A percentile compares a stretch with the other conserved stretches of the same genome.
Conservation (phyloP, 2,797 vertebrate species). For the Muraenolepis orangiensis region DNA sequence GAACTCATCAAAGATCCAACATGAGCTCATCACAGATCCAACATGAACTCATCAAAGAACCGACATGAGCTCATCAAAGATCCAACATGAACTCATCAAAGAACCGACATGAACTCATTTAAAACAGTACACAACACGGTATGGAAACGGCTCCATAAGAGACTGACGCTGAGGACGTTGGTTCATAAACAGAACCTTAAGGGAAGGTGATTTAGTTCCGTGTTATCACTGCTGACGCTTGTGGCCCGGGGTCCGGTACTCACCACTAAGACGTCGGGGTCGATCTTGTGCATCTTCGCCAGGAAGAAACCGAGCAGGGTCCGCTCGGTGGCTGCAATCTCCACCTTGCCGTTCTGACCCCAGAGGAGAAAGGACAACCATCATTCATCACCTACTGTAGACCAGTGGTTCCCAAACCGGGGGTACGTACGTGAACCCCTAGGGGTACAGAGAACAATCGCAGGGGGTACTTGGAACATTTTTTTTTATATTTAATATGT, state of each 20-base stretch:
- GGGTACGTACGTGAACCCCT: too few relatives aligned
- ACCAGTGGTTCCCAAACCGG: too few relatives aligned
- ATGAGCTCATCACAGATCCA: not conserved
- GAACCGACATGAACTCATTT: not conserved
- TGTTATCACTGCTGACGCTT: too few relatives aligned
- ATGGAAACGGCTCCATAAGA: not conserved
- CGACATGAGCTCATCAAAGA: not conserved
- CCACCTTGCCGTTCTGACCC: conserved; percentile 86
- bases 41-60: not conserved
- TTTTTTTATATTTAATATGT: too few relatives aligned
- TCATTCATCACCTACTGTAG: not conserved
- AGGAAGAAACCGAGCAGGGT: conserved; percentile 92
- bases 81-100: not conserved
- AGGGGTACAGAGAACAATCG: too few relatives aligned
- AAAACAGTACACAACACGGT: not conserved
- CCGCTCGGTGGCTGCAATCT: conserved; percentile 89
- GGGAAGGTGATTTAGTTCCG: not conserved
- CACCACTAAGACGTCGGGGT: conserved; percentile 96
- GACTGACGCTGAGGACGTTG: too few relatives aligned
- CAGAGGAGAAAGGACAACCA: not conserved
- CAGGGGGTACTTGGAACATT: too few relatives aligned
- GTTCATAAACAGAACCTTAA: too few relatives aligned
- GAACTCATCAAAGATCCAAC: not conserved
- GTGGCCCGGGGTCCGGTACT: conserved; percentile 56
- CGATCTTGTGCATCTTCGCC: conserved; percentile 96